Conservation (phyloP, 2,888 invertebrate genomes). For the Ichneumoninae sp. region DNA sequence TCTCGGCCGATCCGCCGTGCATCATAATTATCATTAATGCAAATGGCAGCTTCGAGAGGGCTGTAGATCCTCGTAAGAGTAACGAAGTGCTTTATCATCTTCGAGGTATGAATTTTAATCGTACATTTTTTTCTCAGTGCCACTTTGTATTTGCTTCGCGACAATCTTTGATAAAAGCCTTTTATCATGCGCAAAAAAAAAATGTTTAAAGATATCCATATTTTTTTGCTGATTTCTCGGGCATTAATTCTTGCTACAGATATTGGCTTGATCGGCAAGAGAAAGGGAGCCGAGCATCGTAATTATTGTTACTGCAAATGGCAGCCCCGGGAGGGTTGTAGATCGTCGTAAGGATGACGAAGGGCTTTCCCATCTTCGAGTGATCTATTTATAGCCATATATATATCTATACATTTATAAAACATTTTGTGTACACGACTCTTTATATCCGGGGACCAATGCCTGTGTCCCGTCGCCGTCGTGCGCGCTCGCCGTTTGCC, state of each 20-base stretch:
- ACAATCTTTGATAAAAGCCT: not conserved
- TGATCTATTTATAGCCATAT: conserved; percentile 4
- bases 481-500: conserved; percentile 20
- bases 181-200: not conserved
- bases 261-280: not conserved
- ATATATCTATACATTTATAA: not conserved
- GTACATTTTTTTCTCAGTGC: not conserved
- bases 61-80: no score
- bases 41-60: no score
- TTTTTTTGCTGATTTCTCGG: not conserved
- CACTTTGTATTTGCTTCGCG: not conserved
- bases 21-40: no score
- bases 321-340: not conserved
- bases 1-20: no score
- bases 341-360: not conserved
- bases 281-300: not conserved
- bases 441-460: conserved; percentile 38
- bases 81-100: no score
- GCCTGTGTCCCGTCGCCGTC: conserved; percentile 36
- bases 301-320: not conserved
- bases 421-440: conserved; percentile 31
- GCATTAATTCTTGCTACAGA: not conserved
- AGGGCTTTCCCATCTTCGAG: conserved; percentile 5
- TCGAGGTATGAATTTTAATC: not conserved
- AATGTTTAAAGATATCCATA: not conserved